Conservation (phyloP, 2,113 vertebrate genomes). For the Tylochromis polylepis region DNA sequence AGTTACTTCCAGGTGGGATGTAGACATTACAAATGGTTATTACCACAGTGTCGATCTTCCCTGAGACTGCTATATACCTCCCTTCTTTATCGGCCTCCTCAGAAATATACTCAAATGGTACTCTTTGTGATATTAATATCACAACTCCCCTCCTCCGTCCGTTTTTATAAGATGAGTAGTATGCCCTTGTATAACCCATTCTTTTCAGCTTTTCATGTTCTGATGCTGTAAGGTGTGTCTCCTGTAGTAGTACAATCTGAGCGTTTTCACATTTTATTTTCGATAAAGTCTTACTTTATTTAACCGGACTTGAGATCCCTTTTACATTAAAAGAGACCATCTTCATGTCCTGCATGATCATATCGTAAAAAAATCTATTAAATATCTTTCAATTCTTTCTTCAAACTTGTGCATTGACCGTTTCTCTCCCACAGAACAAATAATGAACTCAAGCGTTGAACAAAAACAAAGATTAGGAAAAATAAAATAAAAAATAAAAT, state of each 20-base stretch:
- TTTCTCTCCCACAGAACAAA: accelerated
- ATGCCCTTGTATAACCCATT: not conserved
- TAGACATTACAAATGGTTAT: not conserved
- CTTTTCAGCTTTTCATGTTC: not conserved
- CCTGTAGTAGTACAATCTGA: no score
- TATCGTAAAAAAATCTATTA: not conserved
- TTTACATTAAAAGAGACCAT: not conserved
- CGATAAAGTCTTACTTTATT: accelerated
- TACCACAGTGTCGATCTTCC: not conserved
- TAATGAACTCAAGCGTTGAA: not conserved
- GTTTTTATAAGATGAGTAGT: not conserved
- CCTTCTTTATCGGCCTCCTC: not conserved
- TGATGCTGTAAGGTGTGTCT: not conserved
- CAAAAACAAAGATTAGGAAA: not conserved
- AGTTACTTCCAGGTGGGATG: no score
- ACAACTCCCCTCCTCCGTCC: not conserved
- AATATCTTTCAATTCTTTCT: no score
- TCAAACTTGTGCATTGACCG: not conserved
- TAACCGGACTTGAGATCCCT: accelerated
- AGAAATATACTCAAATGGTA: not conserved
- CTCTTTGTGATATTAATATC: not conserved
- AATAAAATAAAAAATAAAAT: not conserved
- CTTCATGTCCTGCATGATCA: not conserved
- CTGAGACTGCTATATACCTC: not conserved
- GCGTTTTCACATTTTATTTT: not conserved